These are phyloP conservation scores for Chrysolina americana DNA, from an alignment of 2,888 invertebrate genomes.

Conservation along the genomic window DNA sequence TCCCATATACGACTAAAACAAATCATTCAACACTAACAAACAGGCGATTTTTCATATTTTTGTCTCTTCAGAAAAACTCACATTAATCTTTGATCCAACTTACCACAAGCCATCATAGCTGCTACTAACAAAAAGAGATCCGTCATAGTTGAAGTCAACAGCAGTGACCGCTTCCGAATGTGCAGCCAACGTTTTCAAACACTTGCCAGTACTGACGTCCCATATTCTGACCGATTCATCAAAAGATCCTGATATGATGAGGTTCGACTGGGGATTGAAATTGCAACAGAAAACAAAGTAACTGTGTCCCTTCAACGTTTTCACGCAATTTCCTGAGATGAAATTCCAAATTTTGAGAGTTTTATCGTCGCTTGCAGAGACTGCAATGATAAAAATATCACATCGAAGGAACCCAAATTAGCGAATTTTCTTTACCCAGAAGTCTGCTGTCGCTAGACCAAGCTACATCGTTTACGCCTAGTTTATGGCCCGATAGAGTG, in stretches of 20 bases:
- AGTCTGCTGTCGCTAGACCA: conserved; percentile 98
- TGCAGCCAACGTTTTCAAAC: conserved; percentile 97
- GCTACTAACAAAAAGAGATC: conserved; percentile 97
- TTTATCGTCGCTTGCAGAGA: conserved; percentile 70
- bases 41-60: too few relatives aligned
- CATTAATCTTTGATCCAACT: too few relatives aligned
- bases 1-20: conserved; percentile 97
- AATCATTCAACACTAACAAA: too few relatives aligned
- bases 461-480: conserved; percentile 98
- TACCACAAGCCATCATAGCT: conserved; percentile 99
- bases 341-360: conserved; percentile 96
- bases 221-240: conserved; percentile 99
- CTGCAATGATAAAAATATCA: conserved; percentile 51
- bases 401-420: too few relatives aligned
- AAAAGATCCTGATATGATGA: conserved; percentile 99
- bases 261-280: conserved; percentile 99
- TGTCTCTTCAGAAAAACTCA: too few relatives aligned
- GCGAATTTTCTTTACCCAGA: conserved; percentile 78
- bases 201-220: conserved; percentile 99
- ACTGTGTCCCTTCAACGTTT: conserved; percentile 98
- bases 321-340: conserved; percentile 96
- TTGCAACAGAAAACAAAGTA: conserved; percentile 99
- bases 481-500: conserved; percentile 96
- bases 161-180: conserved; percentile 99
- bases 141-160: conserved; percentile 98